These are phyloP conservation scores for Bombylius major DNA, from an alignment of 2,888 invertebrate genomes.

Conservation along the genomic window DNA sequence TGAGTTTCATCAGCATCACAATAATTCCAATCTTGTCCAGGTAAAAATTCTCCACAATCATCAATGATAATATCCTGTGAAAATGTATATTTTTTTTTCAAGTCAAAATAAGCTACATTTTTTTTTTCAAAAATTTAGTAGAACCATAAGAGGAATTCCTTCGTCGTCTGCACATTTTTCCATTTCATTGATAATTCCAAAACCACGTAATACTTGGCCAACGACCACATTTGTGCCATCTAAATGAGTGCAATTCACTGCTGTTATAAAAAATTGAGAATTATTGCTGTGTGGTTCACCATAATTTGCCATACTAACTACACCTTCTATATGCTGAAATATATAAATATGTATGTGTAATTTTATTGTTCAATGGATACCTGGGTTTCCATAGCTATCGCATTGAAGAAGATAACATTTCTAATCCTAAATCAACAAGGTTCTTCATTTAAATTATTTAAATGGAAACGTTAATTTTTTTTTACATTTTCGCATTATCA, in stretches of 20 bases:
- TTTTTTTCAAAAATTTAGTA: too few relatives aligned
- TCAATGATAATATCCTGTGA: slow-evolving; percentile 49
- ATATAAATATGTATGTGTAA: slow-evolving; percentile 35
- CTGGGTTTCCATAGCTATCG: slow-evolving; percentile 3
- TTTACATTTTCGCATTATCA: too few relatives aligned
- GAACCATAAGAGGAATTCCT: slow-evolving; percentile 38
- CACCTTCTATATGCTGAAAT: slow-evolving; percentile 48
- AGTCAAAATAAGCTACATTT: not conserved
- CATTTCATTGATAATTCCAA: slow-evolving; percentile 59
- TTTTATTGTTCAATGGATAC: slow-evolving; percentile 12
- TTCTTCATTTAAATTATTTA: too few relatives aligned
- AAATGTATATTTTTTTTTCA: not conserved
- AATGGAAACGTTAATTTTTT: too few relatives aligned
- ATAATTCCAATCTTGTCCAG: slow-evolving; percentile 50
- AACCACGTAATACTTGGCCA: slow-evolving; percentile 65
- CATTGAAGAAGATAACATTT: not conserved
- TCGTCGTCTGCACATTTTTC: slow-evolving; percentile 46
- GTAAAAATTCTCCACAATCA: slow-evolving; percentile 59
- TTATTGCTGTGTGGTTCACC: slow-evolving; percentile 72
- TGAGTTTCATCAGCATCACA: slow-evolving; percentile 55
- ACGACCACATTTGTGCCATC: slow-evolving; percentile 73
- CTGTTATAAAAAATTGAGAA: slow-evolving; percentile 89
- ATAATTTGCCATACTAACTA: slow-evolving; percentile 68
- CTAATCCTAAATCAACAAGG: not conserved
- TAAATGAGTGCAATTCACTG: slow-evolving; percentile 60